Evolutionary conservation across 2,113 vertebrate species (phyloP).

Genomic region (Anser cygnoides): DNA sequence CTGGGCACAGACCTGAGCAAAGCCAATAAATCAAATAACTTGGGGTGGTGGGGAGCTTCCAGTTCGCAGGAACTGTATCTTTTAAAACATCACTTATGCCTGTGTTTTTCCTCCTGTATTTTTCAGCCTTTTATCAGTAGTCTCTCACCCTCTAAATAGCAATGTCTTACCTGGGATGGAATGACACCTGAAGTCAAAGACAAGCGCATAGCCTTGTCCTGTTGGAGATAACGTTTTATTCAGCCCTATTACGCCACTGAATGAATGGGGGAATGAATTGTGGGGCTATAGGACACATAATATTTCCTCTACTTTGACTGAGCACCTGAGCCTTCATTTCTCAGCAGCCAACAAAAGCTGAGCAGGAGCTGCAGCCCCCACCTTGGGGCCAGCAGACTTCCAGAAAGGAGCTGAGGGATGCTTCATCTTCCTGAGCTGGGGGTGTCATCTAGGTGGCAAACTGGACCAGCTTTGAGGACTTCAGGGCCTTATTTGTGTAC

Average conservation of each 20-base stretch:
- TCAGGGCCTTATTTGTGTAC: neutral
- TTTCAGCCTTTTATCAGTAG: neutral
- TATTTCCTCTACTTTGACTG: conserved; percentile 4
- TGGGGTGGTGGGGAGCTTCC: neutral
- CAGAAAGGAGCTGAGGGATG: neutral
- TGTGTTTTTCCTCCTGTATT: neutral
- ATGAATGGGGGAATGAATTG: neutral
- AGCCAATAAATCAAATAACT: neutral
- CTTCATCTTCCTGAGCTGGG: neutral
- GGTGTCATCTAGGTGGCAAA: neutral
- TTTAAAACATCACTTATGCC: neutral
- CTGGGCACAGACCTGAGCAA: neutral
- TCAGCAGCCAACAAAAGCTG: conserved; percentile 24
- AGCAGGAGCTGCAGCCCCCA: neutral
- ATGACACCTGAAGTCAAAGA: neutral
- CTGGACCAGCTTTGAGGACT: neutral
- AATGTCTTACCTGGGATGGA: neutral
- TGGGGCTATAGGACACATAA: neutral
- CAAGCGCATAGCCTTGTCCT: neutral
- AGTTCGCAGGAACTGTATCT: neutral
- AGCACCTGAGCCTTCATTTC: neutral
- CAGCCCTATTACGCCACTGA: neutral
- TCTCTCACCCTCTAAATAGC: neutral
- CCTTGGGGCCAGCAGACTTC: neutral
- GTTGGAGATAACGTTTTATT: neutral